Conservation (phyloP, 2,888 invertebrate genomes). For the Cantharis rufa region DNA sequence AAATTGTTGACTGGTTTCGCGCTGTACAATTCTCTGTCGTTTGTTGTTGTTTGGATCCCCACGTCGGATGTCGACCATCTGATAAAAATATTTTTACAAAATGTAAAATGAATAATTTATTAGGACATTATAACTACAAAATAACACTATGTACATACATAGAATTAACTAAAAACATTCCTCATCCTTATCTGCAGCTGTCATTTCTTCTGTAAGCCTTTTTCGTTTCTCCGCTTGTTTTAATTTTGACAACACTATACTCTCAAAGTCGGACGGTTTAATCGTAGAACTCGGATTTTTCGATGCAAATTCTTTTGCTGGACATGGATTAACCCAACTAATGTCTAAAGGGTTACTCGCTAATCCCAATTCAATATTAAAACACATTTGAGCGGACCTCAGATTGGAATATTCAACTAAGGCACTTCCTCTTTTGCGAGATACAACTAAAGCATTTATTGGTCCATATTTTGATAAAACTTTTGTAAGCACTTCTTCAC, state of each 20-base stretch:
- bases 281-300: conserved; percentile 54
- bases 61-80: too few relatives aligned
- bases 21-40: too few relatives aligned
- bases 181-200: conserved; percentile 59
- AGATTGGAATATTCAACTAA: conserved; percentile 76
- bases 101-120: background rate
- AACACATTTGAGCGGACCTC: conserved; percentile 61
- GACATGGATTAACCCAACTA: conserved; percentile 68
- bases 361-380: conserved; percentile 63
- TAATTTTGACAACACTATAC: conserved; percentile 76
- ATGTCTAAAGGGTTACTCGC: conserved; percentile 73
- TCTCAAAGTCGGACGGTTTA: conserved; percentile 78
- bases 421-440: conserved; percentile 82
- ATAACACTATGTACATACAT: background rate
- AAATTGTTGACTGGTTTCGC: too few relatives aligned
- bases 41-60: too few relatives aligned
- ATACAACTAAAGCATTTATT: conserved; percentile 74
- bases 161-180: background rate
- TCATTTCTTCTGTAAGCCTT: conserved; percentile 71
- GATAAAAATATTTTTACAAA: too few relatives aligned
- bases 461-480: conserved; percentile 86
- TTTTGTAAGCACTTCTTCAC: conserved; percentile 64
- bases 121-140: background rate
- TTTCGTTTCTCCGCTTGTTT: conserved; percentile 86
- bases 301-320: conserved; percentile 47